These are phyloP conservation scores for Brachyhypopomus occidentalis DNA, from an alignment of 2,113 vertebrate genomes.

Conservation along the genomic window DNA sequence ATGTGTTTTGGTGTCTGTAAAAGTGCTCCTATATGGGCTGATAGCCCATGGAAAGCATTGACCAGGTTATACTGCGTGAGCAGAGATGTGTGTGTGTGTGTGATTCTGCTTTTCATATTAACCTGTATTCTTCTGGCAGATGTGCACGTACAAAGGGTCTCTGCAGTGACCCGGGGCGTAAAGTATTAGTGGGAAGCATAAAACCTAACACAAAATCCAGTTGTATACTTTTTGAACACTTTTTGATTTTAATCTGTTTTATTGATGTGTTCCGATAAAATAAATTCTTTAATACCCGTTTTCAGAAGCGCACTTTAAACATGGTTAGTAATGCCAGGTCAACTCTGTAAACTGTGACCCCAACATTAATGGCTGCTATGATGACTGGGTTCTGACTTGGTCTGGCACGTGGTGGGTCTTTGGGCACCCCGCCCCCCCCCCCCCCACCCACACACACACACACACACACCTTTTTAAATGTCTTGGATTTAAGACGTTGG, in stretches of 20 bases:
- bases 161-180: neutral
- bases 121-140: constrained; percentile 51
- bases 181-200: no score
- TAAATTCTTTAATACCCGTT: no score
- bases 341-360: constrained; percentile 10
- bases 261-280: no score
- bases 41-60: no score
- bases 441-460: neutral
- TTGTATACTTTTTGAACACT: no score
- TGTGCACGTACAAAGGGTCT: constrained; percentile 39
- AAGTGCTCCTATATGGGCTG: neutral
- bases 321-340: neutral
- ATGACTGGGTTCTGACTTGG: constrained; percentile 6
- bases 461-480: constrained; percentile 33
- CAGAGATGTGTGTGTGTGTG: constrained; percentile 23
- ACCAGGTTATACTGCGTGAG: neutral
- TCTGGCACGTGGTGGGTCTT: constrained; percentile 18
- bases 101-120: constrained; percentile 41
- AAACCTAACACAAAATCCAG: no score
- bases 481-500: constrained; percentile 59
- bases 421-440: constrained; percentile 20
- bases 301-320: no score
- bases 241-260: no score
- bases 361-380: constrained; percentile 18
- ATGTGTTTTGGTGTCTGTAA: neutral